These are phyloP conservation scores for Capreolus pygargus DNA, from an alignment of 2,113 vertebrate species.

Conservation along the genomic window DNA sequence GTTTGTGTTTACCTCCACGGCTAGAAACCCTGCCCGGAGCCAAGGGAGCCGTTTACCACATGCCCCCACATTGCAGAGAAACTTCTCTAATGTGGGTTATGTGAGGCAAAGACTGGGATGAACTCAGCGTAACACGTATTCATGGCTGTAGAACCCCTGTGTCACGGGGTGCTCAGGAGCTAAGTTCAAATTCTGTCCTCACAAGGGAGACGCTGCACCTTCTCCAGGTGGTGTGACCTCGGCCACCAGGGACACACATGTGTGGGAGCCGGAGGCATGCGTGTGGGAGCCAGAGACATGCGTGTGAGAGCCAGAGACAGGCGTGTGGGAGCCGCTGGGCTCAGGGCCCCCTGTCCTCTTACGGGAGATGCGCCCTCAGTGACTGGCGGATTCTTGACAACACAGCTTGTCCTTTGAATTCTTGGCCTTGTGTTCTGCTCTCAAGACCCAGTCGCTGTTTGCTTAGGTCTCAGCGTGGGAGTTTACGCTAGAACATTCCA, in stretches of 20 bases:
- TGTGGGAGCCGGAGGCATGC: fast-evolving
- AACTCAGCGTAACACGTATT: not conserved
- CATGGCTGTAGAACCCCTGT: not conserved
- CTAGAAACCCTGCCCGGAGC: not conserved
- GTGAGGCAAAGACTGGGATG: not conserved
- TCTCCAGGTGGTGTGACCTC: not conserved
- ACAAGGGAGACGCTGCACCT: not conserved
- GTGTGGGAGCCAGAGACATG: too few relatives aligned
- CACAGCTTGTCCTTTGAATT: not conserved
- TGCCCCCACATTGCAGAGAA: not conserved
- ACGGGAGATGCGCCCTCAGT: not conserved
- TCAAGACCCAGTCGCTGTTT: not conserved
- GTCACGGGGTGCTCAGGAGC: not conserved
- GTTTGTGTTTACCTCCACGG: not conserved
- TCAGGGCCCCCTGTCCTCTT: not conserved
- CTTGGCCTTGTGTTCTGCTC: not conserved
- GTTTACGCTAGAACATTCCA: slow-evolving; percentile 20
- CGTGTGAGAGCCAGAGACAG: not conserved
- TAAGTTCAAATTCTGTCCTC: not conserved
- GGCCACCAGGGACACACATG: not conserved
- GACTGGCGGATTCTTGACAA: not conserved
- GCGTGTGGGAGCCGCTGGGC: not conserved
- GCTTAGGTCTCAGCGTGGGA: not conserved
- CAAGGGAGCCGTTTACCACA: not conserved
- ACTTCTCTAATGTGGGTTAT: not conserved